Conservation (phyloP, 2,113 vertebrate genomes). For the Caranx melampygus region DNA sequence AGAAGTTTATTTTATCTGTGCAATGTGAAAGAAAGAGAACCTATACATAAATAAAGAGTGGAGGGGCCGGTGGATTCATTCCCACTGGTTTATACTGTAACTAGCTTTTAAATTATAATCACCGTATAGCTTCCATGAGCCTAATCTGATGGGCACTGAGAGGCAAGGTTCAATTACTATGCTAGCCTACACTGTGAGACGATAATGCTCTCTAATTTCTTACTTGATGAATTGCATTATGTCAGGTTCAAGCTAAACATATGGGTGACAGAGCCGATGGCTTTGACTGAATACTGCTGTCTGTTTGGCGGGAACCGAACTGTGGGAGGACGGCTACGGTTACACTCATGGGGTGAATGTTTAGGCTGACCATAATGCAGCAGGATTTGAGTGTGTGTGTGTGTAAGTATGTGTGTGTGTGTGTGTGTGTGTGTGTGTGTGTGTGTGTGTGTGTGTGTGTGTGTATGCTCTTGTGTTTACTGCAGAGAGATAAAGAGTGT, state of each 20-base stretch:
- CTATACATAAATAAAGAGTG: conserved; percentile 72
- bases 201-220: conserved; percentile 57
- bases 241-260: conserved; percentile 55
- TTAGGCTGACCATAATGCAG: conserved; percentile 43
- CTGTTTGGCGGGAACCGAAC: conserved; percentile 26
- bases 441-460: too few relatives aligned
- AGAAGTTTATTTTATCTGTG: conserved; percentile 79
- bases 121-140: conserved; percentile 45
- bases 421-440: too few relatives aligned
- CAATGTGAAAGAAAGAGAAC: conserved; percentile 65
- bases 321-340: conserved; percentile 30
- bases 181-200: conserved; percentile 23
- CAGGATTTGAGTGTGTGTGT: background rate
- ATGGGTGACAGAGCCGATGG: conserved; percentile 46
- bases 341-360: conserved; percentile 39
- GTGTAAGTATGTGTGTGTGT: background rate
- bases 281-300: conserved; percentile 40
- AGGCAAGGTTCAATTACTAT: conserved; percentile 47
- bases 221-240: conserved; percentile 56
- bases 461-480: conserved; percentile 10
- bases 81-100: conserved; percentile 53
- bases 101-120: conserved; percentile 68
- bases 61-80: conserved; percentile 59
- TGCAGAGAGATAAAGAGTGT: conserved; percentile 34
- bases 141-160: conserved; percentile 74